Evolutionary conservation across 2,888 invertebrate species (phyloP), one percentile per base, ranked within the genome.

Genomic region (Dioctria rufipes): DNA sequence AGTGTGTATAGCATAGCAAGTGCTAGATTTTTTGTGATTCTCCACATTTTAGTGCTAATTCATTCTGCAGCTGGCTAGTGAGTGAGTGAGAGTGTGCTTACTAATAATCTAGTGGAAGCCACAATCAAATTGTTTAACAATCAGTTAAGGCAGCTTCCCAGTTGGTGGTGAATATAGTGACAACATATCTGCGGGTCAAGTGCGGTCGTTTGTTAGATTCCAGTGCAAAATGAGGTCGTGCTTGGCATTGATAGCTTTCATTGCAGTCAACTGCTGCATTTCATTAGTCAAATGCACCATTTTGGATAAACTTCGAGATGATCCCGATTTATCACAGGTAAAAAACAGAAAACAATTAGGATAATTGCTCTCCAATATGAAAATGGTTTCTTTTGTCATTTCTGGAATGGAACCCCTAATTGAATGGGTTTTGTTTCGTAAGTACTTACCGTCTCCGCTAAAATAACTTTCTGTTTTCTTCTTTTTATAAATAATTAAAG

Each of bases 311-410:
- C 90, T 93, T 84, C 90, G 90, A 85, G 91, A 91, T 87, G 93
- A 93, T 89, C 87, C 91, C 82, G 93, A 93, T 87, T 90, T 93
- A 84, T 93, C 93, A 84, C 92, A 93, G 93, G 93, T 93, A 91
- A 89, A 61, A 25, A 25, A 39, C 49, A 13, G 4, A 11, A 39
- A 61, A 42, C 66, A 71, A 40, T 69, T 69, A 5, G 37, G 46
- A 11, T 66, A 66, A 66, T 66, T 66, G 13, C 65, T 43, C 46
- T 43, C 65, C 60, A 42, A 3, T 69, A 11, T 39, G 61, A 61
- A 49, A 25, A 25, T 25, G 25, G 25, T 25, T 25, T 25, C 25
- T 25, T 25, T 25, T 25, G 25, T 25, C 25, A 25, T 25, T 25
- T 25, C 25, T 2, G 25, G 25, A 25, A 25, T 25, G 25, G 25